Base-by-base conservation (phyloP, 1,140 invertebrate genomes). In the Scaptodrosophila lebanonensis region DNA sequence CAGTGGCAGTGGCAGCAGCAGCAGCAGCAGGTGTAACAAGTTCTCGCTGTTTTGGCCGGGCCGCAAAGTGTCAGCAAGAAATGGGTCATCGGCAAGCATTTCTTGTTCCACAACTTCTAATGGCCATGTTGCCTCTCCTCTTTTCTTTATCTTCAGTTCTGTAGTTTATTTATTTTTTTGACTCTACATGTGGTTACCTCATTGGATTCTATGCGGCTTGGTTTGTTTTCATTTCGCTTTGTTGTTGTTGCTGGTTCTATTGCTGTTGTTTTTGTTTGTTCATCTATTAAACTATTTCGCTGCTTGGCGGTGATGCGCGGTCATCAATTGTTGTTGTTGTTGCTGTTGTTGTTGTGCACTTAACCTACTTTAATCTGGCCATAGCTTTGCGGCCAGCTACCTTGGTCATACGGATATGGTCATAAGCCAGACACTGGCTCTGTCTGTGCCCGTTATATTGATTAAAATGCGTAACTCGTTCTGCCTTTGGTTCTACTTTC, bases 401-500 rank as follows among this genome's bases (percentile, higher is more conserved):
- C 43, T 30, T 22, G 52, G 51, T 71, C 68, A 71, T 51, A 48
- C 50, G 51, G 22, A 8, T 71, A 61, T 76, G 57, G 54, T 65
- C 39, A 66, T 47, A 45, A 49, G 43, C 45, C 44, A 27, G 35
- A 17, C 38, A 11, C 13, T 15, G 16, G 20, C 35, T 49, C 13
- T 11, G 18, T 42, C 9, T 51, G n/a, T 61, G 43, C 38, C 73
- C 75, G 82, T 84, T 84, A 75, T 65, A 82, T 84, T 66, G 75
- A 82, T 76, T 83, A 61, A 82, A 76, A 84, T 83, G 60, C 70
- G 70, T 75, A 72, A 73, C 77, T 79, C 40, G 77, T 83, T 84
- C 70, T 69, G 56, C n/a, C 27, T 63, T 47, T 30, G 76, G 58
- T 83, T 83, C 75, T 82, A 71, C 72, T 63, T 76, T 70, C 51